Evolutionary conservation across 2,797 vertebrate species (phyloP), one percentile per base, ranked within the genome.

Genomic region (Liasis olivaceus): DNA sequence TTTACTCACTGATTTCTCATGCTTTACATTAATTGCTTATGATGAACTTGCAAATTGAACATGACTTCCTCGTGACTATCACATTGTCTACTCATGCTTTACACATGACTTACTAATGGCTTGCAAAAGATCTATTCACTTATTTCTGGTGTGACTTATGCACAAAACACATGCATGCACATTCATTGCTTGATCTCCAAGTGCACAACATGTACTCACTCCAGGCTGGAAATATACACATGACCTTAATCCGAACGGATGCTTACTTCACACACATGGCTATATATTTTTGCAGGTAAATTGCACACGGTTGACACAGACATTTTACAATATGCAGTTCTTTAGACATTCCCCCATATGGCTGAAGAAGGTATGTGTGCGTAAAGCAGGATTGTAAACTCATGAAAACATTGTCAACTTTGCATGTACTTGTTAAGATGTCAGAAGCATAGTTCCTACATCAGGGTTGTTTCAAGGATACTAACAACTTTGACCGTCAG

Each of bases 1-100:
- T 90, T 93, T 93, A 88, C 89, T 88, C 89, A 88, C 77, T 47
- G 88, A 11, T 93, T 93, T 66, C 89, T 93, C 92, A 90, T 93
- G 93, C 88, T 81, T 91, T 64, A 89, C 85, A 64, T 36, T 64
- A 87, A 69, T 89, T 93, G 63, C 81, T 72, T 93, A 72, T 87
- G 88, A 58, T 64, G 63, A 28, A 91, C 90, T 81, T 11, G 17
- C 51, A 69, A 88, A 93, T 51, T 56, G 59, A 85, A 81, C 92
- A 66, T 51, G 88, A 54, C 66, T 90, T 92, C 64, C 66, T 91
- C 8, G 31, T 62, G 51, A 31, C 85, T 90, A 87, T 59, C 51
- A 63, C 88, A 20, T 42, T 42, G 58, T 56, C 51, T 87, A 93
- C 84, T 90, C 91, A 81, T 72, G 66, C 89, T 93, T 86, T 92